Base-by-base conservation (phyloP, 2,797 vertebrate genomes). In the Paguma larvata region DNA sequence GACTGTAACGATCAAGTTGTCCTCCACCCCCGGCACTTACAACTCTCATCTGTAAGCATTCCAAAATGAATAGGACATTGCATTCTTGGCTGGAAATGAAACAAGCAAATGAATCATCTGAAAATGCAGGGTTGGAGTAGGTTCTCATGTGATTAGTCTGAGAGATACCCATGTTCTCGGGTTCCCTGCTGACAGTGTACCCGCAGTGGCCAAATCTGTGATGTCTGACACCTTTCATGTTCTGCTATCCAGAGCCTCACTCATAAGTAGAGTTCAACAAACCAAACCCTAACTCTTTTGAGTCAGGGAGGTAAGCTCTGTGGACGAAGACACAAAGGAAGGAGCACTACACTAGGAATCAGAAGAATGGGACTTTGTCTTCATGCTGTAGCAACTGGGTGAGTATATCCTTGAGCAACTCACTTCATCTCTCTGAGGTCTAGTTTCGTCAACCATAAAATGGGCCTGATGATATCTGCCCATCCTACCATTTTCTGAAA, bases 31-130 rank as follows among this genome's bases (percentile, higher is more conserved):
- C 48, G 91, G 34, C 78, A 90, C 70, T 46, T 51, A 51, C 48
- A 88, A 72, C 83, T 96, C 96, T 97, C 93, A 41, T 95, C 88
- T 65, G 65, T 92, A 97, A 97, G 94, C 97, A 97, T 98, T 98
- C 97, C 97, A 87, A 65, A 96, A 94, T 56, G 53, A 96, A 83
- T 73, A 97, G 95, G 83, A 78, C 97, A 97, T 89, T 84, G 75
- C 72, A 97, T 98, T 97, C 97, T 97, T 87, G 92, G 90, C 92
- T 96, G 85, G 46, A 86, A 87, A 82, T 80, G 62, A 97, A 96
- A 96, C 83, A 92, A 91, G 59, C 56, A 94, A 92, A 94, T 97
- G 96, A 98, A 85, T 98, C 97, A 98, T 93, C 44, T 86, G 91
- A 88, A 96, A 89, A 89, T 75, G 78, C 56, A 75, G 67, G 38